A percentile compares a stretch with the other conserved stretches of the same genome.
Conservation (phyloP, 2,797 vertebrate genomes). For the Anguilla megastoma region DNA sequence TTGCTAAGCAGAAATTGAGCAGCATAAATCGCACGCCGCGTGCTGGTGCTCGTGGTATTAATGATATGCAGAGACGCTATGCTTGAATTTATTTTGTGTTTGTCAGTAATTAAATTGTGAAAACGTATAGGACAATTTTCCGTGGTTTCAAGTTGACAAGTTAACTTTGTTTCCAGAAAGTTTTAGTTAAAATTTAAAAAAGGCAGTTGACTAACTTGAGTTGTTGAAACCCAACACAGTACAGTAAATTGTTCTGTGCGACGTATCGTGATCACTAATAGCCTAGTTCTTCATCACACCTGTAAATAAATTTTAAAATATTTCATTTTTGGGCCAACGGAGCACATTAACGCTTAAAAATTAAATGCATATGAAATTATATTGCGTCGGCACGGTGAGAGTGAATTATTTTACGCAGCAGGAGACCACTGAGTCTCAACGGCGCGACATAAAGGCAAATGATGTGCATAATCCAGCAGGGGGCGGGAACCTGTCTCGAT, state of each 20-base stretch:
- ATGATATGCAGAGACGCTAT: not conserved
- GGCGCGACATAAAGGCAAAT: not conserved
- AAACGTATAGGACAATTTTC: not conserved
- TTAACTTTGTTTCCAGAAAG: not conserved
- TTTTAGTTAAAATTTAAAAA: not conserved
- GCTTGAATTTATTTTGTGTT: not conserved
- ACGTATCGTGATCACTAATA: not conserved
- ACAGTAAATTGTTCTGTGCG: not conserved
- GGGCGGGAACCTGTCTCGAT: not conserved
- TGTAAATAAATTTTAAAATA: not conserved
- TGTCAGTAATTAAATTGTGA: not conserved
- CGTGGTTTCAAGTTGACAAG: not conserved
- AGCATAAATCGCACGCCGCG: slow-evolving; percentile 35
- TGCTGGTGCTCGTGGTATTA: too few species aligned
- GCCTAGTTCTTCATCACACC: not conserved
- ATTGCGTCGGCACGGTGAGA: too few species aligned
- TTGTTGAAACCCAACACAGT: not conserved
- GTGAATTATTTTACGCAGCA: too few species aligned
- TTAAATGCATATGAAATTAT: not conserved
- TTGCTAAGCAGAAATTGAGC: slow-evolving; percentile 12
- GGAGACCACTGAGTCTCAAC: not conserved
- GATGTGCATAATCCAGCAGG: not conserved
- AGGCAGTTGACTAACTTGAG: not conserved
- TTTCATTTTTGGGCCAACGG: not conserved
- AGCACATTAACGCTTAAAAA: not conserved